phyloP scores from a whole-genome alignment of 2,797 vertebrate genomes.

The Dryobates pubescens region DNA sequence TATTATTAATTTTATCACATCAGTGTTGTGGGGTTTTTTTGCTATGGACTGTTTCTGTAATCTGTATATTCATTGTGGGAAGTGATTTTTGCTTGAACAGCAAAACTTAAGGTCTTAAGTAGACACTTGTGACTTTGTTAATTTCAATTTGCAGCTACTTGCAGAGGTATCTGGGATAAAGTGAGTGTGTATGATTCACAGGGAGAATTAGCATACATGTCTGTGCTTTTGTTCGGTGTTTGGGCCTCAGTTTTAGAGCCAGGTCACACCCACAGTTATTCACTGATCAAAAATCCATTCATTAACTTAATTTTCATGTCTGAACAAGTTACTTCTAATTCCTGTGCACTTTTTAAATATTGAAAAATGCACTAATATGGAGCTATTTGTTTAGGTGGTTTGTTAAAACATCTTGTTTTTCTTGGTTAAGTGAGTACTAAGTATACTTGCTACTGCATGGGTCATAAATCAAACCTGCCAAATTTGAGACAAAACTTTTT shows the following conservation, averaged over 20 bases:
- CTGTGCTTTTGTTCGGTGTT: not conserved
- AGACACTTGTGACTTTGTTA: not conserved
- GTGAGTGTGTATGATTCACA: not conserved
- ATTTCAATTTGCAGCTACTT: not conserved
- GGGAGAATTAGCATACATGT: rapidly evolving
- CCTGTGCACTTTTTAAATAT: not conserved
- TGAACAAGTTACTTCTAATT: not conserved
- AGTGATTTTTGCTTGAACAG: not conserved
- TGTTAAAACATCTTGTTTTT: not conserved
- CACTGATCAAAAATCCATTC: not conserved
- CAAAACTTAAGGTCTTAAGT: not conserved
- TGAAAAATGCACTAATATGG: not conserved
- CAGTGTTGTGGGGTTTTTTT: not conserved
- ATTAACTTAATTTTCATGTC: not conserved
- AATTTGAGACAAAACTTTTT: not conserved
- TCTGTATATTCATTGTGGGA: not conserved
- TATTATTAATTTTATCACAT: not conserved
- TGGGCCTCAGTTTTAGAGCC: not conserved
- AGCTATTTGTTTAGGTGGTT: not conserved
- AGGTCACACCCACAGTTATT: not conserved
- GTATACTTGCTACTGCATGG: not conserved
- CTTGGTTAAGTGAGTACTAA: not conserved
- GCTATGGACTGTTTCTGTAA: not conserved
- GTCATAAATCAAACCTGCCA: not conserved
- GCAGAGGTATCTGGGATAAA: not conserved